These are phyloP conservation scores for Vidua chalybeata DNA, from an alignment of 2,113 vertebrate genomes.

Conservation along the genomic window DNA sequence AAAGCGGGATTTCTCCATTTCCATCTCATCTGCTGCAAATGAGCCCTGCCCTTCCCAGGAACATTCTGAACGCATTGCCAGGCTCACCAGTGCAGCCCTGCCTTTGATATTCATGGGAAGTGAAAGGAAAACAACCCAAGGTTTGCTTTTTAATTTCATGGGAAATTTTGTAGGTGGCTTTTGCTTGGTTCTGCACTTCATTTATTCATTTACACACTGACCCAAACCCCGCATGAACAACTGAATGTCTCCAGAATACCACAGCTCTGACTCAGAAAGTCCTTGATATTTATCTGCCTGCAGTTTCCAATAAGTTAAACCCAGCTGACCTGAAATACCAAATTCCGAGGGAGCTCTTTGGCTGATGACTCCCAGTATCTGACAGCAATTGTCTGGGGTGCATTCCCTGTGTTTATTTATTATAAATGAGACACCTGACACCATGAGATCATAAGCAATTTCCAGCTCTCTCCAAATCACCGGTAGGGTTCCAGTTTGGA, in stretches of 20 bases:
- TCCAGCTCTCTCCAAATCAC: slow-evolving; percentile 48
- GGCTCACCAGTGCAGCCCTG: background rate
- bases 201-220: slow-evolving; percentile 23
- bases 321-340: slow-evolving; percentile 18
- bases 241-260: background rate
- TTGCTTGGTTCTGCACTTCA: background rate
- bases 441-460: slow-evolving; percentile 56
- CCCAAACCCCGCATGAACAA: background rate
- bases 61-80: background rate
- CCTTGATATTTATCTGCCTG: slow-evolving; percentile 49
- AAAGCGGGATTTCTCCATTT: background rate
- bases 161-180: slow-evolving; percentile 21
- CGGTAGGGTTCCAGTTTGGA: background rate
- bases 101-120: slow-evolving; percentile 12
- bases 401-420: slow-evolving; percentile 51
- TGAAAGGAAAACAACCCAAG: background rate
- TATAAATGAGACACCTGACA: slow-evolving; percentile 49
- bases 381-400: slow-evolving; percentile 2
- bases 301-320: slow-evolving; percentile 43
- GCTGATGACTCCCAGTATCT: background rate
- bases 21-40: background rate
- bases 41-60: slow-evolving; percentile 11
- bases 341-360: slow-evolving; percentile 17
- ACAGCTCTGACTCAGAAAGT: slow-evolving; percentile 32
- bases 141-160: slow-evolving; percentile 52